Conservation (phyloP, 2,797 vertebrate genomes). For the Momotus momota region DNA sequence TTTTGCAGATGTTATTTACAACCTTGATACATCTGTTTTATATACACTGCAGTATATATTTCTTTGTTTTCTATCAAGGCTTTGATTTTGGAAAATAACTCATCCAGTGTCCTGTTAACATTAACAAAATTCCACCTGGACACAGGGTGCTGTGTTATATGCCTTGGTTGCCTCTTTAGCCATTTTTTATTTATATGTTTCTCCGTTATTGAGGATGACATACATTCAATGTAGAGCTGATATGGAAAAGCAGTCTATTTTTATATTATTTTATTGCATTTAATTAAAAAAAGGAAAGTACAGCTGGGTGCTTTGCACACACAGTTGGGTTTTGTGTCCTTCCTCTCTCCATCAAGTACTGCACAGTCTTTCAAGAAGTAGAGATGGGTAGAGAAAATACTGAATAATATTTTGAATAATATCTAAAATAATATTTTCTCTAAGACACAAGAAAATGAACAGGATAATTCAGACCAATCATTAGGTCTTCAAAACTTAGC, state of each 20-base stretch:
- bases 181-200: background rate
- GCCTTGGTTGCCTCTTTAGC: background rate
- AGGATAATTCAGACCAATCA: background rate
- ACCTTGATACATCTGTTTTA: background rate
- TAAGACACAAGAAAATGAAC: background rate
- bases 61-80: background rate
- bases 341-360: background rate
- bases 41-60: background rate
- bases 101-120: background rate
- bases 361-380: background rate
- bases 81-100: constrained; percentile 1
- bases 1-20: background rate
- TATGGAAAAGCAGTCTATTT: background rate
- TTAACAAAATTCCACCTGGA: background rate
- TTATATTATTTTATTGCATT: background rate
- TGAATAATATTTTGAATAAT: background rate
- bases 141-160: background rate
- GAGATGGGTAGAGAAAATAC: background rate
- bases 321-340: background rate
- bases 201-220: background rate
- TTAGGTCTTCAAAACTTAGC: background rate
- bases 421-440: background rate
- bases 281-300: background rate
- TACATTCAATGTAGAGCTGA: background rate
- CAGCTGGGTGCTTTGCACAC: background rate